phyloP scores from a whole-genome alignment of 2,113 vertebrate species.

The Gallinago undulata region DNA sequence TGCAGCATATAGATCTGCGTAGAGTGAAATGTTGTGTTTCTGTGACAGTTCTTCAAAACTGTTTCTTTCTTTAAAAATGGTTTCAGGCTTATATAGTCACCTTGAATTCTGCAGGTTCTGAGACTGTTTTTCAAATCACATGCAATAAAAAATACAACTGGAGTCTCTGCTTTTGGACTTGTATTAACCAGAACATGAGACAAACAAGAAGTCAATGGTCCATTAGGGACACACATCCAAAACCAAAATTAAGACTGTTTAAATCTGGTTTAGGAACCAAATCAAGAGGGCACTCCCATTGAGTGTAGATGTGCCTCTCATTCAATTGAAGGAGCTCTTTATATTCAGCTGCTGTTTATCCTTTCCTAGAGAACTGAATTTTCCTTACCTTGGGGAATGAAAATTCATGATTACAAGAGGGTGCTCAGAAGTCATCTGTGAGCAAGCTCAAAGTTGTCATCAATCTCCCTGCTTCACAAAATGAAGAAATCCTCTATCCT shows the following conservation, averaged over 20 bases:
- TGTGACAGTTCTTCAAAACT: neutral
- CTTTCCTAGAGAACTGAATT: neutral
- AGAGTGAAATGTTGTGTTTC: neutral
- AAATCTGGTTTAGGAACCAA: neutral
- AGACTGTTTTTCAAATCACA: neutral
- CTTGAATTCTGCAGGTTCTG: constrained; percentile 2
- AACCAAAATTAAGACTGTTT: neutral
- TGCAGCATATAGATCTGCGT: neutral
- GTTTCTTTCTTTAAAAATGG: neutral
- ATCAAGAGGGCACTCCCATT: neutral
- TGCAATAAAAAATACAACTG: neutral
- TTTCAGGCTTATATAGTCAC: neutral
- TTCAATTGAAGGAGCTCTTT: neutral
- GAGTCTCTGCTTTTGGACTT: neutral
- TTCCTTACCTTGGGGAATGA: neutral
- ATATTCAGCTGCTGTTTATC: neutral
- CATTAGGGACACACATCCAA: neutral
- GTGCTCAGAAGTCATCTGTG: neutral
- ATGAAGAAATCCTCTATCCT: neutral
- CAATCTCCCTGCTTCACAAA: neutral
- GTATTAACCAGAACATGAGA: neutral
- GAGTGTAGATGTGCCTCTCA: neutral
- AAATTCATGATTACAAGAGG: neutral
- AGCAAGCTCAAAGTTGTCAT: neutral
- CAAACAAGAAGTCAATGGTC: neutral